These are phyloP conservation scores for Rhingia campestris DNA, from an alignment of 2,888 invertebrate genomes.

Conservation along the genomic window DNA sequence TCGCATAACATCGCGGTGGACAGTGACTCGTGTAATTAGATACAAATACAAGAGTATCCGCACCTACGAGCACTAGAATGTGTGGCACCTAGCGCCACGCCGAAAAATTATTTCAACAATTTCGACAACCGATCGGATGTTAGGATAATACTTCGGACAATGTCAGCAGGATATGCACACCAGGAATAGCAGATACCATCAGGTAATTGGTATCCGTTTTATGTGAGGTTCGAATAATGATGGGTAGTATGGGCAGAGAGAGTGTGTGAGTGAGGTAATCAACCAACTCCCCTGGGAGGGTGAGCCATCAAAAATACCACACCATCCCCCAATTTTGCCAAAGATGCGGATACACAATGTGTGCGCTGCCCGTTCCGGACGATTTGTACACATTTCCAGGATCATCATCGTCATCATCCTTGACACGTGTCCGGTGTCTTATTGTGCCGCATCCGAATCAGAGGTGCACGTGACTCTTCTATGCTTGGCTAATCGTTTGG, in stretches of 20 bases:
- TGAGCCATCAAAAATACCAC: not conserved
- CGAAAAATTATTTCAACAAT: conserved; percentile 70
- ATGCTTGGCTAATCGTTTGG: conserved; percentile 65
- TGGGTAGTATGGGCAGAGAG: no score
- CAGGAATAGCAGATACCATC: conserved; percentile 61
- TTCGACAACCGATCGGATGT: conserved; percentile 64
- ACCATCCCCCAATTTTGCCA: not conserved
- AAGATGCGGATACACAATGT: not conserved
- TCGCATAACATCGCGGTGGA: conserved; percentile 32
- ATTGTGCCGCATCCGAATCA: conserved; percentile 68
- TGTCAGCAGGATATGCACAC: conserved; percentile 60
- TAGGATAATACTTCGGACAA: conserved; percentile 60
- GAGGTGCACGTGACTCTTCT: conserved; percentile 63
- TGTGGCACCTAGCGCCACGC: conserved; percentile 42
- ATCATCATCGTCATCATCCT: conserved; percentile 66
- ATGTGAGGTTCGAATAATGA: conserved; percentile 48
- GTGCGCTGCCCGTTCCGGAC: conserved; percentile 47
- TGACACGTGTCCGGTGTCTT: conserved; percentile 73
- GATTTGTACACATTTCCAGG: conserved; percentile 65
- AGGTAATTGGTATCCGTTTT: conserved; percentile 67
- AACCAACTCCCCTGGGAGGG: not conserved
- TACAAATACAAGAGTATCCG: conserved; percentile 56
- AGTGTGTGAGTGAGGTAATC: not conserved
- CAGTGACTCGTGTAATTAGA: conserved; percentile 71
- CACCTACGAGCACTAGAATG: not conserved